phyloP scores from a whole-genome alignment of 2,797 vertebrate genomes.

The Syndactyla subalaris region DNA sequence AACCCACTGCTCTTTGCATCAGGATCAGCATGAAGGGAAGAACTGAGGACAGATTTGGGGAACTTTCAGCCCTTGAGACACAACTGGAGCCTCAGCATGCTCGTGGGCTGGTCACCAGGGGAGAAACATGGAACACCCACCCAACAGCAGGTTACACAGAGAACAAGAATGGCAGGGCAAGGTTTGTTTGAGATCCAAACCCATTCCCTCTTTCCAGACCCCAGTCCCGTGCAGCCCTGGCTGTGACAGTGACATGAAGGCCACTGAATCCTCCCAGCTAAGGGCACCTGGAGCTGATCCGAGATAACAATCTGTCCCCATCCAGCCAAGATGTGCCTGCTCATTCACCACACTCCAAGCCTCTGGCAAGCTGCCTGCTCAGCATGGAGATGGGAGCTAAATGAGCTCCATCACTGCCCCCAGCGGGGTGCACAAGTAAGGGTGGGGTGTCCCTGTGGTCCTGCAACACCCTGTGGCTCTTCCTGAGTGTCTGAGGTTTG shows the following conservation, averaged over 20 bases:
- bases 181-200: neutral
- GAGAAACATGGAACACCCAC: neutral
- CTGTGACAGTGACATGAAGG: neutral
- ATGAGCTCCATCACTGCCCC: neutral
- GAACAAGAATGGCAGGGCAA: neutral
- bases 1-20: neutral
- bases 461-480: neutral
- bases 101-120: neutral
- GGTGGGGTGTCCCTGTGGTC: neutral
- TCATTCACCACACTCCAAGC: conserved; percentile 23
- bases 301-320: conserved; percentile 37
- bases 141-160: neutral
- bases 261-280: neutral
- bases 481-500: neutral
- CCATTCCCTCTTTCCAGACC: neutral
- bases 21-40: accelerated
- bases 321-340: conserved; percentile 22
- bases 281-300: neutral
- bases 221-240: neutral
- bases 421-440: accelerated
- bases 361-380: conserved; percentile 25
- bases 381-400: neutral
- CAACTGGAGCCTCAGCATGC: neutral
- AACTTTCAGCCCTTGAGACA: neutral
- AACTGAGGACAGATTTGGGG: accelerated